These are phyloP conservation scores for Sipha flava DNA, from an alignment of 1,140 invertebrate genomes.

Conservation along the genomic window DNA sequence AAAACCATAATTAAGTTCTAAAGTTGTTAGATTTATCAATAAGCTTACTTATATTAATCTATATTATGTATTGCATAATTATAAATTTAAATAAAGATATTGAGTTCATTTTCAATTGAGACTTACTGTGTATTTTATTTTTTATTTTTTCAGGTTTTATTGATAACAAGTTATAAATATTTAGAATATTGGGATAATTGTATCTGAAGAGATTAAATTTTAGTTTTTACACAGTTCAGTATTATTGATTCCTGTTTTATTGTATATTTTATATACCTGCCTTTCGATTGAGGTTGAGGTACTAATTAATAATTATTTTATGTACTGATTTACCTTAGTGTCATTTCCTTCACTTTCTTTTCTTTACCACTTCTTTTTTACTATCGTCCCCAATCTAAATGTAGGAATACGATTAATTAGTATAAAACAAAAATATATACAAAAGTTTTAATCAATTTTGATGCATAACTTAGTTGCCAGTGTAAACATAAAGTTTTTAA, in stretches of 20 bases:
- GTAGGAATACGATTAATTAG: constrained; percentile 29
- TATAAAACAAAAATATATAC: constrained; percentile 26
- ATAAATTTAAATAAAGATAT: too few relatives aligned
- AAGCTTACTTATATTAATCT: too few relatives aligned
- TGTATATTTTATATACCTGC: background rate
- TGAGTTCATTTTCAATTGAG: too few relatives aligned
- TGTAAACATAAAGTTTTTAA: constrained; percentile 29
- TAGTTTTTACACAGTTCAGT: background rate
- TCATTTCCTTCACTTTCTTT: background rate
- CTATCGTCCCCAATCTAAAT: background rate
- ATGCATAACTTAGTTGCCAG: constrained; percentile 9
- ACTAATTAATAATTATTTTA: constrained; percentile 30
- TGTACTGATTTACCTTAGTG: background rate
- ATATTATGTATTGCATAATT: too few relatives aligned
- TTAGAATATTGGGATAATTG: background rate
- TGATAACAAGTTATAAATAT: background rate
- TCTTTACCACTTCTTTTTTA: background rate
- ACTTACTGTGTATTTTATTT: too few relatives aligned
- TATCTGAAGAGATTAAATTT: background rate
- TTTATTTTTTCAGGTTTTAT: too few relatives aligned
- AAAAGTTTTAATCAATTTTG: constrained; percentile 30
- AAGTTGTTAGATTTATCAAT: too few relatives aligned
- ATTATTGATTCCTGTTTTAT: constrained; percentile 13
- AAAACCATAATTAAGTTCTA: too few relatives aligned
- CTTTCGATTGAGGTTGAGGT: background rate